phyloP scores from a whole-genome alignment of 2,797 vertebrate genomes.

The Oreochromis mossambicus region DNA sequence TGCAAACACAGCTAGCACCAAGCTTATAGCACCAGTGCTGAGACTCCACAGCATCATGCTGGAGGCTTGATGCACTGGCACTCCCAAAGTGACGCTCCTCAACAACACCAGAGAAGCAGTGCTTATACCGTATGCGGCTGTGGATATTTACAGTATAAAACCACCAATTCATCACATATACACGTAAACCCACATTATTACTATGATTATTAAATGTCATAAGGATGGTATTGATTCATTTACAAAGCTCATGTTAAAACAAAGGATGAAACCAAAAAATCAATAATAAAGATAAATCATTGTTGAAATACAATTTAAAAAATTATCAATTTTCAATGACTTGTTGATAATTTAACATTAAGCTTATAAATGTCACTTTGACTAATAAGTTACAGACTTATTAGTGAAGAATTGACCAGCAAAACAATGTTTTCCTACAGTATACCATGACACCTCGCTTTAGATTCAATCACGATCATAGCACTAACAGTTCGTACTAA shows the following conservation, averaged over 20 bases:
- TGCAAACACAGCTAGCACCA: background rate
- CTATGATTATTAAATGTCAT: background rate
- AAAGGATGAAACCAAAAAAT: background rate
- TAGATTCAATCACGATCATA: background rate
- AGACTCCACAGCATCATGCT: background rate
- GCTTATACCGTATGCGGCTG: background rate
- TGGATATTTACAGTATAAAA: background rate
- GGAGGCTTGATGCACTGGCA: background rate
- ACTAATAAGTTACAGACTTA: background rate
- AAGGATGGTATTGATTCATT: background rate
- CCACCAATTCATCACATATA: background rate
- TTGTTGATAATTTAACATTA: background rate
- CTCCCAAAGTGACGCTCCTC: background rate
- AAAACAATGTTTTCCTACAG: background rate
- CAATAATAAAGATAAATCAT: background rate
- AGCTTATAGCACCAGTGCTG: background rate
- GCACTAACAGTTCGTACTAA: background rate
- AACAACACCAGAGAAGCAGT: background rate
- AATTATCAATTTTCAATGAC: background rate
- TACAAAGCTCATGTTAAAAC: background rate
- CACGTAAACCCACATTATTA: background rate
- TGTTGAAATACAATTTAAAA: background rate
- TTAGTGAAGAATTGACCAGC: background rate
- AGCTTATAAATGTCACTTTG: background rate
- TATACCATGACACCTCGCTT: background rate